Conservation (phyloP, 2,113 vertebrate genomes). For the Butorides virescens region DNA sequence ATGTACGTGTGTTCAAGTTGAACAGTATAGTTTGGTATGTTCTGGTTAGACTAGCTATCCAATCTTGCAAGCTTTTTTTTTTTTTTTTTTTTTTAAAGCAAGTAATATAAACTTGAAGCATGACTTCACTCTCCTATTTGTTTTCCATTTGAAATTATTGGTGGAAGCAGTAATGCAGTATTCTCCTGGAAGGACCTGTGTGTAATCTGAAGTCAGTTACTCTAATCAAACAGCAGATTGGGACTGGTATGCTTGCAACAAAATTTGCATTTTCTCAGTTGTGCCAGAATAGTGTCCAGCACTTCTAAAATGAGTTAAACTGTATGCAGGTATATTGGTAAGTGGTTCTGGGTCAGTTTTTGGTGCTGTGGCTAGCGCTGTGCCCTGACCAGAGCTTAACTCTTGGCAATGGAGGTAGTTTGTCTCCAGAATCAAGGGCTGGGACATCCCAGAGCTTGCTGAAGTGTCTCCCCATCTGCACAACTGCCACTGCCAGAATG, state of each 20-base stretch:
- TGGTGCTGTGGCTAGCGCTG: not conserved
- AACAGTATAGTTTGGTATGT: not conserved
- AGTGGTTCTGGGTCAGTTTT: not conserved
- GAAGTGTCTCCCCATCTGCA: not conserved
- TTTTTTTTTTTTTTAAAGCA: not conserved
- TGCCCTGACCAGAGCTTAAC: not conserved
- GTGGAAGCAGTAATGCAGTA: not conserved
- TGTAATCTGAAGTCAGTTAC: not conserved
- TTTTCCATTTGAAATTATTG: not conserved
- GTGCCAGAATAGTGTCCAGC: not conserved
- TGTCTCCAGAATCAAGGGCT: not conserved
- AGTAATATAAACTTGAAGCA: not conserved
- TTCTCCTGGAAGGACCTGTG: not conserved
- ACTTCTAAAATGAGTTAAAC: not conserved
- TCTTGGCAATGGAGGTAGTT: not conserved
- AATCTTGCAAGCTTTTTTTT: not conserved
- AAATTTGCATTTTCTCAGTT: conserved; percentile 28
- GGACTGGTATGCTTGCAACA: conserved; percentile 4
- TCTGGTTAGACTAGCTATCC: not conserved
- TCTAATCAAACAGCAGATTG: not conserved
- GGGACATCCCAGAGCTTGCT: not conserved
- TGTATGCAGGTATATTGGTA: not conserved
- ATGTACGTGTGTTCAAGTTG: not conserved
- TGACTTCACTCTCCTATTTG: not conserved
- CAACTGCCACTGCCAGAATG: not conserved